phyloP scores from a whole-genome alignment of 2,888 invertebrate species.

The Drosophila melanocephala region DNA sequence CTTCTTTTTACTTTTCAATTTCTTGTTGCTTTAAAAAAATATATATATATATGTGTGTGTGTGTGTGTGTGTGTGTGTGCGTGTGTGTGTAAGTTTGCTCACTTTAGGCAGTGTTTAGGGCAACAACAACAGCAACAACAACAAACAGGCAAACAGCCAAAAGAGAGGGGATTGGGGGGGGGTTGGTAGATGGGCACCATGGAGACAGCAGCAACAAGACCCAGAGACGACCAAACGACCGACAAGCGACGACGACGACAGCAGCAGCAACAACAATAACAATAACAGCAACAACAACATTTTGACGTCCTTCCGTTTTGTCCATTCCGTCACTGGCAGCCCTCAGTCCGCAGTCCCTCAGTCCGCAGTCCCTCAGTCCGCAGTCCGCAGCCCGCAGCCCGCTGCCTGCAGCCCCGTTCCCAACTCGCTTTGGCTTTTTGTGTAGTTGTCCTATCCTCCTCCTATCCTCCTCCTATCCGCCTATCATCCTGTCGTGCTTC shows the following conservation, averaged over 20 bases:
- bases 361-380: too few relatives aligned
- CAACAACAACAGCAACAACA: background rate
- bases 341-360: too few relatives aligned
- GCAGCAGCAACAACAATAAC: constrained; percentile 4
- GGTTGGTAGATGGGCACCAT: background rate
- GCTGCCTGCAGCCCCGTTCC: background rate
- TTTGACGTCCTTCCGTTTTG: constrained; percentile 51
- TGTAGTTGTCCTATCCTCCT: background rate
- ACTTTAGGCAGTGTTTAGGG: constrained; percentile 31
- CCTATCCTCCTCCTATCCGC: constrained; percentile 4
- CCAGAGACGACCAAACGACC: constrained; percentile 27
- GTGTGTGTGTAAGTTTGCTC: constrained; percentile 41
- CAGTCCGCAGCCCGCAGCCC: background rate
- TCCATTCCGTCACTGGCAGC: constrained; percentile 31
- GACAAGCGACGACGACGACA: background rate
- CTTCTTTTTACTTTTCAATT: constrained; percentile 25
- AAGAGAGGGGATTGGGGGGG: background rate
- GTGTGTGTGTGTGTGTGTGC: background rate
- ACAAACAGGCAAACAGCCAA: constrained; percentile 2
- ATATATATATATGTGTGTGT: background rate
- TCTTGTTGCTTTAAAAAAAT: constrained; percentile 38
- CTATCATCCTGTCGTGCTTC: constrained; percentile 25
- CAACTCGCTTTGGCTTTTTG: background rate
- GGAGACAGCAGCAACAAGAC: constrained; percentile 25
- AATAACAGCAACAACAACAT: constrained; percentile 16